Percentiles rank a stretch among this genome's conserved stretches.
phyloP scores from a whole-genome alignment of 1,140 invertebrate species.

The Tetragnatha versicolor region DNA sequence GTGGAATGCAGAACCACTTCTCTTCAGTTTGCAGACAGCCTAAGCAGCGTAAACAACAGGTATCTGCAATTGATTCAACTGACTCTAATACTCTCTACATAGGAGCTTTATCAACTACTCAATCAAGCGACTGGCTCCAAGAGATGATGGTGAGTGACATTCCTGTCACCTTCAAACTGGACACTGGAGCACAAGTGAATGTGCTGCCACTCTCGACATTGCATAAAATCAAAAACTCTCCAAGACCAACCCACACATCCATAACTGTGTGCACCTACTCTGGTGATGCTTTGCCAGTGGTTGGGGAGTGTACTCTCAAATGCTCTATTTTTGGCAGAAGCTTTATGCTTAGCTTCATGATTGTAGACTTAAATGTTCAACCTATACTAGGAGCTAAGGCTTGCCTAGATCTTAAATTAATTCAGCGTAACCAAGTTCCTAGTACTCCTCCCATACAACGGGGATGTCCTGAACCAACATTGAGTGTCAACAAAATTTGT shows the following conservation, averaged over 20 bases:
- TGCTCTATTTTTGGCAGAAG: neutral
- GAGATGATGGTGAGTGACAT: neutral
- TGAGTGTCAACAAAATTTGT: too few relatives aligned
- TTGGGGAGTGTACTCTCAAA: neutral
- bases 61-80: neutral
- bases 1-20: conserved; percentile 4
- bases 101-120: neutral
- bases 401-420: neutral
- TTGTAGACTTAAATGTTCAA: neutral
- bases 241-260: neutral
- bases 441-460: too few relatives aligned
- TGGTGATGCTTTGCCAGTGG: neutral
- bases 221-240: neutral
- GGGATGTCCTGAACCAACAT: too few relatives aligned
- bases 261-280: neutral
- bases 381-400: conserved; percentile 5
- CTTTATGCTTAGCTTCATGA: neutral
- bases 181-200: conserved; percentile 14
- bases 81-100: neutral
- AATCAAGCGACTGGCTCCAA: neutral
- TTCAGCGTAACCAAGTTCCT: neutral
- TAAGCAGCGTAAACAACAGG: neutral
- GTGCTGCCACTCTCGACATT: neutral
- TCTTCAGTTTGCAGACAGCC: neutral
- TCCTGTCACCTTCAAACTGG: neutral